Percentiles rank a stretch among this genome's conserved stretches.
Conservation (phyloP, 2,113 vertebrate genomes). For the human (Homo sapiens) region GRCh38 chr13:34104001-34104500, state of each 20-base stretch:
- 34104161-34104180: background rate
- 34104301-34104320: background rate
- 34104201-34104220: background rate
- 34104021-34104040: background rate
- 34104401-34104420: background rate
- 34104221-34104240: background rate
- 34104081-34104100: background rate
- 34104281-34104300: background rate
- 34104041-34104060: background rate
- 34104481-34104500: background rate
- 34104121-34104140: background rate
- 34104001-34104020: background rate
- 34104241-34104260: background rate
- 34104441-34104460: background rate
- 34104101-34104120: background rate
- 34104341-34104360: background rate
- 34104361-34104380: background rate
- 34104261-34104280: background rate
- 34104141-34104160: background rate
- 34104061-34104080: background rate
- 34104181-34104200: background rate
- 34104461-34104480: background rate
- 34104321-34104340: background rate
- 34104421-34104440: background rate
- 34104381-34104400: background rate